Evolutionary conservation across 2,797 vertebrate genomes (phyloP).

Genomic region (Podarcis lilfordi): DNA sequence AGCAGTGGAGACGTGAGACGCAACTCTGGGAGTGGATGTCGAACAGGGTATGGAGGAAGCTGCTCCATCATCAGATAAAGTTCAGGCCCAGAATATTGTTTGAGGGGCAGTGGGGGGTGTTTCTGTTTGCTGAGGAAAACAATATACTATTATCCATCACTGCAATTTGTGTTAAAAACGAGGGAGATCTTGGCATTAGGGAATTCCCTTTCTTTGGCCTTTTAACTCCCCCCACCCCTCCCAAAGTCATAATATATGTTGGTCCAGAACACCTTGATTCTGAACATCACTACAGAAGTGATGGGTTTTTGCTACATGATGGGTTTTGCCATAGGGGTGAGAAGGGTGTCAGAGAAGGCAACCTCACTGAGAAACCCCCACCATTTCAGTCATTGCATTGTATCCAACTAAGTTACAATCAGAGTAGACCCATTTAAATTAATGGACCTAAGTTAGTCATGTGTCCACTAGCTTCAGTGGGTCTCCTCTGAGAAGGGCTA

Average conservation of each 20-base stretch:
- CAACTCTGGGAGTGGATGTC: not conserved
- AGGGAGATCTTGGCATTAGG: not conserved
- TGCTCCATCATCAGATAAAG: constrained; percentile 51
- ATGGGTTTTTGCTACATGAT: not conserved
- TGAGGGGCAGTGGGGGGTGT: not conserved
- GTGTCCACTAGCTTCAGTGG: no score
- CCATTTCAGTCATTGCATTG: no score
- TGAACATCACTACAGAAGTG: not conserved
- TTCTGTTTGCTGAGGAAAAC: not conserved
- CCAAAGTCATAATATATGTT: not conserved
- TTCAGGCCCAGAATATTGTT: not conserved
- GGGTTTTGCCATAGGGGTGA: not conserved
- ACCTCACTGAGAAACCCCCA: not conserved
- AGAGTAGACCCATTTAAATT: no score
- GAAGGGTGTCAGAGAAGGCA: not conserved
- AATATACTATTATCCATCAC: not conserved
- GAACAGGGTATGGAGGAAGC: not conserved
- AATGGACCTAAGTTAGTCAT: no score
- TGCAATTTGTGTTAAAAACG: not conserved
- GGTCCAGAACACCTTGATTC: not conserved
- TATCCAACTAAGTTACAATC: no score
- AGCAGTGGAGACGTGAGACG: not conserved
- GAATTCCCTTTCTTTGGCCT: not conserved
- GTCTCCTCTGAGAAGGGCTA: no score
- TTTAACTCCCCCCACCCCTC: not conserved